Evolutionary conservation across 2,797 vertebrate genomes (phyloP), one percentile per base, ranked within the genome.

Genomic region (Acestrorhynchus altus): DNA sequence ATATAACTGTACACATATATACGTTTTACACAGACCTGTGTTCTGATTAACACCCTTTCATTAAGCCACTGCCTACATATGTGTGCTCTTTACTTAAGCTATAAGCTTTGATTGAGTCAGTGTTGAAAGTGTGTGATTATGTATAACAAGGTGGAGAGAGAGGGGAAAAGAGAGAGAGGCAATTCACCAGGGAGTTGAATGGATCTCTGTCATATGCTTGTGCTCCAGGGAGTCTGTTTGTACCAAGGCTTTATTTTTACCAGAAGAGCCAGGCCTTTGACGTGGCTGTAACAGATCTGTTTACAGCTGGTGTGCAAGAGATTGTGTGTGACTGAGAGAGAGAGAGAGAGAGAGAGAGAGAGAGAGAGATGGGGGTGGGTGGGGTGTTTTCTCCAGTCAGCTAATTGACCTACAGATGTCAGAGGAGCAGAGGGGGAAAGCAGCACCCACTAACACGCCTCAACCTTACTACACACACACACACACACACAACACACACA

Each of bases 351-450:
- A 16, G 51, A 13, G 76, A 69, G 81, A 74, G 76, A 39, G 72
- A 59, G 72, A 80, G 75, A 85, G 65, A 24, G 13, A 22, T 49
- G 84, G 82, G 88, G 89, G 91, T 91, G 90, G 82, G 88, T 91
- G 90, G n/a, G n/a, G n/a, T 92, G 90, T 93, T 93, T 89, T 91
- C 90, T 91, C 86, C 90, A 90, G 88, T 92, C 90, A 91, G 88
- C 90, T 93, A 93, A 94, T 94, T 94, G 92, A 94, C 91, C 92
- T 92, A 91, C 92, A 94, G 90, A 93, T 83, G 80, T 84, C 72
- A 83, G 71, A 79, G 76, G 61, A 82, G 72, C 69, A 72, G 46
- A 59, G 80, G 60, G 64, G 66, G 77, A 61, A 40, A 44, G n/a
- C 47, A 72, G 63, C 52, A 66, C 74, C 44, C 68, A 78, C 67